Base-by-base conservation (phyloP, 2,888 invertebrate genomes). In the Calameuta idolon region DNA sequence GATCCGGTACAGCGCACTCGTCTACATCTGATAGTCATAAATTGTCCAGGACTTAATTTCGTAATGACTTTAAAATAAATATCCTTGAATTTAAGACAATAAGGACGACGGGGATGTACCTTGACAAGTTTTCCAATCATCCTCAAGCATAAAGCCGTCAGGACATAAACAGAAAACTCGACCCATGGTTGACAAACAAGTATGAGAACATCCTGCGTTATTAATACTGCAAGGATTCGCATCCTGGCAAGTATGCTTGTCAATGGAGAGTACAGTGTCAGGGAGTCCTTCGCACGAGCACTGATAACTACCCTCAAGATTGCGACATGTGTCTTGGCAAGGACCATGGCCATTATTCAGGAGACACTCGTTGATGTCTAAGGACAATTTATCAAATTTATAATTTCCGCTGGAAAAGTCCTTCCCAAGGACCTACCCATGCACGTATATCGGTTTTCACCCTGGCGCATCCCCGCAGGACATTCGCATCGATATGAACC, bases 311-410 rank as follows among this genome's bases (percentile, higher is more conserved):
- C 94, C 94, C 85, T 92, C 91, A 40, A 92, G 92, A 88, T 95
- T 95, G 80, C 90, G 89, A 89, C 95, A 95, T 74, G 92, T 92
- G 85, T 94, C 94, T 89, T 95, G 94, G 86, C 95, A 95, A 15
- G 94, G 94, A 15, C 94, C 95, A 84, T 92, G 93, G 23, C 94
- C 94, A 89, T 94, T 94, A 85, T 94, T 93, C 83, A 93, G 90
- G 55, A 93, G 90, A 87, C 94, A 95, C 89, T 95, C 95, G 90
- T 95, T 94, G 84, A 94, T 92, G 89, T 94, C 94, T 93, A 75
- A 73, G 68, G 69, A 80, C 4, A n/a, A 69, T 34, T 69, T 68
- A 34, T 75, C 12, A 40, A 75, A 4, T 9, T 69, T 33, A 34
- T 23, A 68, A 69, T 68, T 69, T 75, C 33, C 35, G 9, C 71